Conservation (phyloP, 2,888 invertebrate species). For the Philopedon plagiatum region DNA sequence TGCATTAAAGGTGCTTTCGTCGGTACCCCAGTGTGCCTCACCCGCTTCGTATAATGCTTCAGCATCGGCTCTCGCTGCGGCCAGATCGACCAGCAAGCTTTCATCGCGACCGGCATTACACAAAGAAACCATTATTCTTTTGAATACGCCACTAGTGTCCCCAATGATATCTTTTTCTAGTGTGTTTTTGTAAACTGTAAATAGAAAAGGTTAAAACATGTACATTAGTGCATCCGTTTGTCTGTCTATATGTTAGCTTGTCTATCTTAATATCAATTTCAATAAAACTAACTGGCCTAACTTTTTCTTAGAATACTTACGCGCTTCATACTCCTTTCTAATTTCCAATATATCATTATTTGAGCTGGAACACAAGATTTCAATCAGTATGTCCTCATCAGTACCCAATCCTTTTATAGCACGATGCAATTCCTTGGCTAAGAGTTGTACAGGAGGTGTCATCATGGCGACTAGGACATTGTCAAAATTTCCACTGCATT, state of each 20-base stretch:
- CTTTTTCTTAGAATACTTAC: too few relatives aligned
- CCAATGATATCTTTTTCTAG: conserved; percentile 77
- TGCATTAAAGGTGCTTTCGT: conserved; percentile 89
- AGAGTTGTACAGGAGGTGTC: conserved; percentile 87
- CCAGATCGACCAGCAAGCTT: conserved; percentile 80
- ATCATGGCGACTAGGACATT: conserved; percentile 86
- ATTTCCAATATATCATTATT: conserved; percentile 88
- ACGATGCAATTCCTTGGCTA: conserved; percentile 86
- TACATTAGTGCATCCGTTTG: too few relatives aligned
- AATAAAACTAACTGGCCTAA: too few relatives aligned
- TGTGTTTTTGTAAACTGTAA: conserved; percentile 56
- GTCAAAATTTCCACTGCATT: conserved; percentile 91
- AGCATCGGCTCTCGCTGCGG: conserved; percentile 85
- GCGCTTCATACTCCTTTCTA: conserved; percentile 80
- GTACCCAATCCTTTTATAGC: conserved; percentile 90
- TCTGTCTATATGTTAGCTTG: too few relatives aligned
- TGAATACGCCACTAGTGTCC: conserved; percentile 94
- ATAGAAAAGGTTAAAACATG: conserved; percentile 12
- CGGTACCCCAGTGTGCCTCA: conserved; percentile 80
- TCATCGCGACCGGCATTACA: conserved; percentile 88
- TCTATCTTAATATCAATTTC: too few relatives aligned
- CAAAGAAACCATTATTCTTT: conserved; percentile 88
- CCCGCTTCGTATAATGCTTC: conserved; percentile 84
- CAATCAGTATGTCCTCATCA: conserved; percentile 88
- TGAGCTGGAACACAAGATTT: conserved; percentile 89